Evolutionary conservation across 1,140 invertebrate species (phyloP).

Genomic region (Leptinotarsa texana): DNA sequence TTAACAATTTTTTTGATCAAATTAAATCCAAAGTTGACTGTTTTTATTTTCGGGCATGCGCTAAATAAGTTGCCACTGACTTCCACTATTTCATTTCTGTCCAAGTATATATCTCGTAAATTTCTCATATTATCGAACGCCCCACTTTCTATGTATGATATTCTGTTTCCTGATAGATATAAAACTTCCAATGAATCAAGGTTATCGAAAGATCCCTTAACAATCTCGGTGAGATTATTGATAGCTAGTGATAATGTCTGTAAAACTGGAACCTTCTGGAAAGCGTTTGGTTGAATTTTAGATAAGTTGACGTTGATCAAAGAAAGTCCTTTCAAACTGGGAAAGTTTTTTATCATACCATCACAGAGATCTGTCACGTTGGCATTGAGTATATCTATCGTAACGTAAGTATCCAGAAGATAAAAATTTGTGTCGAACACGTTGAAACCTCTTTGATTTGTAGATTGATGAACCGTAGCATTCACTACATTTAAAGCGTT

Average conservation of each 20-base stretch:
- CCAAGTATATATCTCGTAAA: conserved; percentile 36
- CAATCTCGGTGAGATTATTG: conserved; percentile 34
- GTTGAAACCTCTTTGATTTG: conserved; percentile 14
- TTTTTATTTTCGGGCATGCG: conserved; percentile 21
- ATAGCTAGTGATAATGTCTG: conserved; percentile 39
- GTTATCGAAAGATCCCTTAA: conserved; percentile 34
- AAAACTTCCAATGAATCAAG: conserved; percentile 31
- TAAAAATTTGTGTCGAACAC: conserved; percentile 30
- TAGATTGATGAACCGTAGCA: conserved; percentile 25
- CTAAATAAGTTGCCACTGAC: conserved; percentile 29
- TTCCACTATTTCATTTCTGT: conserved; percentile 37
- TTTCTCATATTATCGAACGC: conserved; percentile 33
- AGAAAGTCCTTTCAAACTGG: conserved; percentile 28
- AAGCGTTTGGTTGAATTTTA: conserved; percentile 34
- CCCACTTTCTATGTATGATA: conserved; percentile 35
- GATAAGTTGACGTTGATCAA: conserved; percentile 39
- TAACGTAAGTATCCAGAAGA: conserved; percentile 29
- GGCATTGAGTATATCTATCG: conserved; percentile 36
- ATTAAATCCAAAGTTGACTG: conserved; percentile 31
- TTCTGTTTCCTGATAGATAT: conserved; percentile 38
- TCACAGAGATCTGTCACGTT: conserved; percentile 40
- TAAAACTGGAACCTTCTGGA: conserved; percentile 37
- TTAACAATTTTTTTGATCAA: conserved; percentile 11
- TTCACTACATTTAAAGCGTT: conserved; percentile 32
- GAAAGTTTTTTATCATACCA: conserved; percentile 42